Conservation (phyloP, 2,797 vertebrate genomes). For the Bovichtus diacanthus region DNA sequence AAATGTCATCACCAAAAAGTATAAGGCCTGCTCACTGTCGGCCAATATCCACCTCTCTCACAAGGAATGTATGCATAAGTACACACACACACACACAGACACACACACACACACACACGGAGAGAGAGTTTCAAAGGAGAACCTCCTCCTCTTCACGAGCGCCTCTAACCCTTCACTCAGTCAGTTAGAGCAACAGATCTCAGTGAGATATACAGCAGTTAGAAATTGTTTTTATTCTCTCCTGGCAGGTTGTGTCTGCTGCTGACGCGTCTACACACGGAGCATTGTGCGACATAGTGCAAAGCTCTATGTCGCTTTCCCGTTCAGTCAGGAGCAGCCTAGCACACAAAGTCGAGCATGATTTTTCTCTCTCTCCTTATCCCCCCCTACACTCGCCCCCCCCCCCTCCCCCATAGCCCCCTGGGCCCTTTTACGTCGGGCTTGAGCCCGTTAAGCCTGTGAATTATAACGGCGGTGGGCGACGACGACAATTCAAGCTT, state of each 20-base stretch:
- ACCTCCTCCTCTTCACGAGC: background rate
- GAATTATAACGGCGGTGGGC: too few species aligned
- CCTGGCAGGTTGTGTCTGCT: background rate
- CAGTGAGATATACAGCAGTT: background rate
- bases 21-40: background rate
- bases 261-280: background rate
- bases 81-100: background rate
- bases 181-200: background rate
- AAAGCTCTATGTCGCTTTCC: background rate
- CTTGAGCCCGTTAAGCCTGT: too few species aligned
- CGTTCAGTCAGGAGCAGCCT: background rate
- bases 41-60: too few species aligned
- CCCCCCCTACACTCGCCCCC: too few species aligned
- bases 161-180: background rate
- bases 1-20: background rate
- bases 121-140: background rate
- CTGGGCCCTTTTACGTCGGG: too few species aligned
- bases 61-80: background rate
- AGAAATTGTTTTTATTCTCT: background rate
- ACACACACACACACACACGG: background rate
- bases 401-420: too few species aligned
- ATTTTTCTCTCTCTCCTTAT: too few species aligned
- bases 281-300: background rate
- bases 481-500: too few species aligned
- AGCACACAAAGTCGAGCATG: background rate